A percentile compares a stretch with the other conserved stretches of the same genome.
Conservation (phyloP, 2,113 vertebrate species). For the Calonectris borealis region DNA sequence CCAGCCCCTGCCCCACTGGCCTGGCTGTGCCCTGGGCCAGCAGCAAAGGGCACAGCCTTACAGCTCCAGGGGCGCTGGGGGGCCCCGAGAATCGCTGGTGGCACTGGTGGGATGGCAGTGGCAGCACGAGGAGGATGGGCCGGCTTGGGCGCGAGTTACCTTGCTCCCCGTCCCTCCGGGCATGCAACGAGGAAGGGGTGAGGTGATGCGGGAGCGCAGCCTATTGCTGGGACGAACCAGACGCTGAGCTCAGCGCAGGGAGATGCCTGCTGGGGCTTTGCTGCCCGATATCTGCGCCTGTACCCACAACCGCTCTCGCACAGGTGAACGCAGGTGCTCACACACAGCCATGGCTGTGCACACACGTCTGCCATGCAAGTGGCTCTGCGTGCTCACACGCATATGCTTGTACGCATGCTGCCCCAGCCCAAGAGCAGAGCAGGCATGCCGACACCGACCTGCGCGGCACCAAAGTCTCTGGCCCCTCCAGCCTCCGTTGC, state of each 20-base stretch:
- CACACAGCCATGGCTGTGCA: fast-evolving
- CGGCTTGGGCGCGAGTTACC: fast-evolving
- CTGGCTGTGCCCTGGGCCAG: neutral
- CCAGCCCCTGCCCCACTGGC: too few species aligned
- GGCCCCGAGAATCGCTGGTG: fast-evolving
- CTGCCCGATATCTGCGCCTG: neutral
- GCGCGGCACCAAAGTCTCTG: fast-evolving
- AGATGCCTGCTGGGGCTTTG: neutral
- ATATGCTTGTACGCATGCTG: fast-evolving
- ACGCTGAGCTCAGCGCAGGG: neutral
- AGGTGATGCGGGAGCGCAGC: fast-evolving
- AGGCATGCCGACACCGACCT: fast-evolving
- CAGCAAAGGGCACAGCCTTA: neutral
- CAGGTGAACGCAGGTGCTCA: neutral
- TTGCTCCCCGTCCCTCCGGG: fast-evolving
- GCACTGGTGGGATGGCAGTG: fast-evolving
- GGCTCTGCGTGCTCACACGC: fast-evolving
- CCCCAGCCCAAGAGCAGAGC: neutral
- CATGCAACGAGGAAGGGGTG: fast-evolving
- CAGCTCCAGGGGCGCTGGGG: too few species aligned
- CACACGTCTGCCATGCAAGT: fast-evolving
- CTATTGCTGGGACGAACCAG: neutral
- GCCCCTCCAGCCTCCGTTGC: fast-evolving
- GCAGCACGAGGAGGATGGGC: neutral
- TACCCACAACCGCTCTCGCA: fast-evolving